Conservation (phyloP, 2,888 invertebrate genomes). For the Buathra laborator region DNA sequence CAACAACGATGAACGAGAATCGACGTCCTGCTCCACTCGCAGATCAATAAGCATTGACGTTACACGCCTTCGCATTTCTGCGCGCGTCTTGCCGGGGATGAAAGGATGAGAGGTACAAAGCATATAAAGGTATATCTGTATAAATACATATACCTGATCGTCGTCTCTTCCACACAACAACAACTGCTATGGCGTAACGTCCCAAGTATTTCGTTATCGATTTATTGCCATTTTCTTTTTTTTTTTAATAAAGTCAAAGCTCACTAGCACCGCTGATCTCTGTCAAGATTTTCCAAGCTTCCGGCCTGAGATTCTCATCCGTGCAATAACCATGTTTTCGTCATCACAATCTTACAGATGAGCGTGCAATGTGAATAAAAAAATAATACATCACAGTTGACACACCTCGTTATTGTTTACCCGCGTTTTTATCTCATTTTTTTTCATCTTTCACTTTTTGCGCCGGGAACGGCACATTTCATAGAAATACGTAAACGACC, state of each 20-base stretch:
- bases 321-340: not conserved
- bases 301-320: not conserved
- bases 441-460: no score
- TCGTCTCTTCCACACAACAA: not conserved
- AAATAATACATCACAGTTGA: no score
- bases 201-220: constrained; percentile 6
- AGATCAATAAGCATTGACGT: constrained; percentile 52
- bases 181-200: not conserved
- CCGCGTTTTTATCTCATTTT: no score
- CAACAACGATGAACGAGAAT: constrained; percentile 9
- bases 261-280: not conserved
- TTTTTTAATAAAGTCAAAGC: not conserved
- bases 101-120: not conserved
- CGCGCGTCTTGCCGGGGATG: not conserved
- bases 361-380: no score
- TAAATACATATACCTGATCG: not conserved
- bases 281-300: not conserved
- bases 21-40: constrained; percentile 7
- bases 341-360: not conserved
- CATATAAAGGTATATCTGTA: not conserved
- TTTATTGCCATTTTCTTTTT: constrained; percentile 1
- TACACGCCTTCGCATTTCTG: constrained; percentile 3
- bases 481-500: no score
- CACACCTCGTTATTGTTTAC: no score
- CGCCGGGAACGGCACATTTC: no score